phyloP scores from a whole-genome alignment of 30 jellyfish, hydroid and myxozoan genomes.

The Hydra vulgaris region DNA sequence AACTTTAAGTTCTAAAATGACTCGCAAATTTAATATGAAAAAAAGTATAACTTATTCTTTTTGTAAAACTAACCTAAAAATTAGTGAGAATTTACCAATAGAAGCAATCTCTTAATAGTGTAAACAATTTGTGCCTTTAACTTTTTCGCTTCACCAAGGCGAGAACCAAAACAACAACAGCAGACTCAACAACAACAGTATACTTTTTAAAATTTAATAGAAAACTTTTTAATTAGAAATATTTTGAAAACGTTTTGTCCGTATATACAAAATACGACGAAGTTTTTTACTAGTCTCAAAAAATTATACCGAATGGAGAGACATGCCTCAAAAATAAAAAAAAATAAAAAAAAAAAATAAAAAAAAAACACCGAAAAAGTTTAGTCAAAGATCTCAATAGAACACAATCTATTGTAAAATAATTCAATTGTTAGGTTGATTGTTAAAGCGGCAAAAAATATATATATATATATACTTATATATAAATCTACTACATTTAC shows the following conservation, averaged over 20 bases:
- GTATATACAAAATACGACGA: neutral
- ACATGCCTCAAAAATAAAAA: neutral
- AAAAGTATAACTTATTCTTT: neutral
- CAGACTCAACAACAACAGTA: too few species aligned
- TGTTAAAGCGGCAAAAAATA: neutral
- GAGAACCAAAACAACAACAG: neutral
- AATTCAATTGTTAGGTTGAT: neutral
- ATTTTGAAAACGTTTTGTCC: neutral
- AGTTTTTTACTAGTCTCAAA: neutral
- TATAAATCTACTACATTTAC: neutral
- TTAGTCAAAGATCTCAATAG: neutral
- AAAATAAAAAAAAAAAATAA: too few species aligned
- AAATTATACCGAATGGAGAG: neutral
- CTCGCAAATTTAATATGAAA: neutral
- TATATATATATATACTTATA: too few species aligned
- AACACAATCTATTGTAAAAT: neutral
- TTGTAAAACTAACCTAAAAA: neutral
- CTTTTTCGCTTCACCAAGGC: neutral
- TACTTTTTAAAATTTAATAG: too few species aligned
- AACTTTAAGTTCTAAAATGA: neutral
- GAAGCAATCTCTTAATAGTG: neutral
- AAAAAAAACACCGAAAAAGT: neutral
- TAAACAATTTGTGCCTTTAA: neutral
- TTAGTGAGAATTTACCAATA: neutral
- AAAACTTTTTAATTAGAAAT: neutral